Evolutionary conservation across 2,113 vertebrate species (phyloP).

Genomic region (Saguinus midas): DNA sequence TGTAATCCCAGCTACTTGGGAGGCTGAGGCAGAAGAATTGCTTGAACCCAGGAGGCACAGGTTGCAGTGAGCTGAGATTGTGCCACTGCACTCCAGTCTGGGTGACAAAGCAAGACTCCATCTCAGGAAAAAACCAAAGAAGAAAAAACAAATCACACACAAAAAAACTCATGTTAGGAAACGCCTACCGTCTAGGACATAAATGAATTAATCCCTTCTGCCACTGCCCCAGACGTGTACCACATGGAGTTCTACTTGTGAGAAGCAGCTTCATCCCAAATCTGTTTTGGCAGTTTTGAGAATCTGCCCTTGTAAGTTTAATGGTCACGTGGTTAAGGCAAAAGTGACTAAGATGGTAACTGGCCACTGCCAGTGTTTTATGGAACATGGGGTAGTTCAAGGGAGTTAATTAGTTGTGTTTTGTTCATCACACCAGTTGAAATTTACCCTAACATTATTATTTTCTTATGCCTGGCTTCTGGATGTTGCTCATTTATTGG

Average conservation of each 20-base stretch:
- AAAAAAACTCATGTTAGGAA: neutral
- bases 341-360: neutral
- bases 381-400: neutral
- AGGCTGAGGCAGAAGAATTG: too few relatives aligned
- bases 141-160: too few relatives aligned
- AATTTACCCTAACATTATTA: neutral
- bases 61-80: too few relatives aligned
- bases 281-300: neutral
- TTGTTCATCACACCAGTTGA: neutral
- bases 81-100: too few relatives aligned
- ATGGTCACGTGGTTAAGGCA: neutral
- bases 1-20: too few relatives aligned
- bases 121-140: too few relatives aligned
- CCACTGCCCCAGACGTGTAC: neutral
- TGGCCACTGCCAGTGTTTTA: neutral
- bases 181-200: neutral
- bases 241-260: neutral
- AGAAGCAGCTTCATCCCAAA: neutral
- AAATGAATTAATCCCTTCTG: neutral
- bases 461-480: neutral
- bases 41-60: too few relatives aligned
- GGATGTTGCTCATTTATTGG: neutral
- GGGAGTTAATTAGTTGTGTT: neutral
- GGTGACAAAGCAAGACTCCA: too few relatives aligned
- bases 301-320: neutral